Evolutionary conservation across 2,888 invertebrate species (phyloP).

Genomic region (Sisyra nigra): DNA sequence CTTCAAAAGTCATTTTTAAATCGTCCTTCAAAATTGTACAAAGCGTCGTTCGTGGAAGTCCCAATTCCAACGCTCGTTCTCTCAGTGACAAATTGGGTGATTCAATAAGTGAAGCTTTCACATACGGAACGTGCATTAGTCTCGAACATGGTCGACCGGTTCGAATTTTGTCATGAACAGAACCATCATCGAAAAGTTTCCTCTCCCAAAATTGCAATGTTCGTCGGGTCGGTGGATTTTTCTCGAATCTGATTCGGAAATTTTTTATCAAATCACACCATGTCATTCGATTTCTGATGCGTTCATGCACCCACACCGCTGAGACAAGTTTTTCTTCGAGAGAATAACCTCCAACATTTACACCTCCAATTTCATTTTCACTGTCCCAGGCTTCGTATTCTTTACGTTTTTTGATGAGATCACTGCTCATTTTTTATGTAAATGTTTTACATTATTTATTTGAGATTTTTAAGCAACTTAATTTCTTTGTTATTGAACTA

Average conservation of each 20-base stretch:
- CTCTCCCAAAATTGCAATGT: conserved; percentile 23
- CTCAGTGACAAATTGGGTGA: conserved; percentile 27
- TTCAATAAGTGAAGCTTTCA: conserved; percentile 24
- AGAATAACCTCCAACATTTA: conserved; percentile 16
- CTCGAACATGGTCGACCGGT: conserved; percentile 25
- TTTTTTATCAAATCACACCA: conserved; percentile 26
- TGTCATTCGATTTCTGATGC: conserved; percentile 23
- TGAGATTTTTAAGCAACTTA: too few species aligned
- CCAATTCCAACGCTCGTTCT: conserved; percentile 25
- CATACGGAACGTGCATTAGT: conserved; percentile 22
- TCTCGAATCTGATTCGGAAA: conserved; percentile 26
- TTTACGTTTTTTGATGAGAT: background rate
- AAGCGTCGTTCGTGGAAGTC: conserved; percentile 26
- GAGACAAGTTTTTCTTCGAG: conserved; percentile 30
- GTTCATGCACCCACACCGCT: conserved; percentile 33
- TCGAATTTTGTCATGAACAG: conserved; percentile 27
- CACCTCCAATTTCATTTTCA: background rate
- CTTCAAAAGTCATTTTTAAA: conserved; percentile 21
- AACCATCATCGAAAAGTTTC: conserved; percentile 27
- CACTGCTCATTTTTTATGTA: too few species aligned
- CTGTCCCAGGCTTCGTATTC: background rate
- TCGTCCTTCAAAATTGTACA: conserved; percentile 26
- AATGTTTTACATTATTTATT: too few species aligned
- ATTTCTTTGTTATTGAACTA: too few species aligned
- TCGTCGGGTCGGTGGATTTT: conserved; percentile 23